Base-by-base conservation (phyloP, 2,888 invertebrate species). In the Dugesia japonica region DNA sequence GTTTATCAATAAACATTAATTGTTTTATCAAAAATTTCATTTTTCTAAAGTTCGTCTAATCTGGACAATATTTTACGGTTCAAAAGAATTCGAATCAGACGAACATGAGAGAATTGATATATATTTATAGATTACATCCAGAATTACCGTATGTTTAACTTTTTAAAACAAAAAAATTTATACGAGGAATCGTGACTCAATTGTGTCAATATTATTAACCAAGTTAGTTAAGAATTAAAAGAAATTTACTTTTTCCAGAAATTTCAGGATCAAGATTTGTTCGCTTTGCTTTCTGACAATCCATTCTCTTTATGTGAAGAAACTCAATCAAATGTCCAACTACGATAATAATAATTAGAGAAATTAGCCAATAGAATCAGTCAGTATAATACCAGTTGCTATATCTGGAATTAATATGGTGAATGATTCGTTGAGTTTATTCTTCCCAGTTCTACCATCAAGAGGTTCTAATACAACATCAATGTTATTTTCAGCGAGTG, bases 241-340 rank as follows among this genome's bases (percentile, higher is more conserved):
- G 23, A 56, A 20, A n/a, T 9, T 20, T 20, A 56, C 56, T n/a
- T 56, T 56, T 56, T 23, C 9, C n/a, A 56, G 56, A 4, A 7
- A 1, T n/a, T 4, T 56, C 56, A 23, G n/a, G 17, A 9, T 56
- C 56, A 56, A 13, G 4, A 20, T n/a, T 20, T 20, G n/a, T 4
- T 56, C 56, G n/a, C 17, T 56, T 56, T 4, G 56, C 17, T 56
- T 56, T 56, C n/a, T 56, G 56, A 13, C 4, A 20, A 20, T 56
- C 56, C 56, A 56, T 56, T 4, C 56, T 4, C 17, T 56, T 56
- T 4, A 20, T n/a, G 23, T 56, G 56, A 23, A 56, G 56, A n/a
- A 56, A 56, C 17, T 56, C 56, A 56, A 56, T 56, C 17, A 56
- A 56, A 56, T 56, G 56, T 20, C 56, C 56, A 56, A 56, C 56